A percentile compares a stretch with the other conserved stretches of the same genome.
These are phyloP conservation scores for Brachionus manjavacas DNA, from an alignment of 1,140 invertebrate species.

Conservation along the genomic window DNA sequence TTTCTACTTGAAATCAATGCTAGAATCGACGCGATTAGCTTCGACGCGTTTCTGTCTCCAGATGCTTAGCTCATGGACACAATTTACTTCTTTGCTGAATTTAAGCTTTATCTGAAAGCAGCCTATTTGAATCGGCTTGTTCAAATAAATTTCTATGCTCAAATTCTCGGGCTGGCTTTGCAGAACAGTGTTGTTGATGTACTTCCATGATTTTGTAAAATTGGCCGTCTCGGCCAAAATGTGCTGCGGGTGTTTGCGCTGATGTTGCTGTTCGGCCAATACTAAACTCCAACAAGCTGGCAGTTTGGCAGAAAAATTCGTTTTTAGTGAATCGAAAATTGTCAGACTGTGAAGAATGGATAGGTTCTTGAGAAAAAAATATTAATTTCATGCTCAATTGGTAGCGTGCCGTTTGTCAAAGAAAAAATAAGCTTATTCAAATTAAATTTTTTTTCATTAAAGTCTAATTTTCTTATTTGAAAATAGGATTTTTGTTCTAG, in stretches of 20 bases:
- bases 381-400: background rate
- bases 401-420: background rate
- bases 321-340: constrained; percentile 63
- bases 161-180: constrained; percentile 59
- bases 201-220: constrained; percentile 23
- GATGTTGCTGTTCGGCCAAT: constrained; percentile 77
- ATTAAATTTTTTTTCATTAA: background rate
- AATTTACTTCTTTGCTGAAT: constrained; percentile 73
- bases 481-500: no score
- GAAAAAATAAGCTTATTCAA: background rate
- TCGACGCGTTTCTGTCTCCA: constrained; percentile 67
- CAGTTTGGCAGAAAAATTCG: constrained; percentile 73
- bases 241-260: constrained; percentile 70
- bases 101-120: constrained; percentile 81
- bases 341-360: constrained; percentile 64
- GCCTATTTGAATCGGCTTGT: constrained; percentile 64
- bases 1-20: constrained; percentile 44
- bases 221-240: constrained; percentile 57
- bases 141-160: constrained; percentile 27
- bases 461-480: no score
- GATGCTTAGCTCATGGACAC: constrained; percentile 61
- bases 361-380: constrained; percentile 55
- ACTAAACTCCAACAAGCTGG: constrained; percentile 85
- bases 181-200: constrained; percentile 77
- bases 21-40: constrained; percentile 39